Evolutionary conservation across 2,797 vertebrate species (phyloP), one percentile per base, ranked within the genome.

Genomic region (Pseudomugil tenellus): DNA sequence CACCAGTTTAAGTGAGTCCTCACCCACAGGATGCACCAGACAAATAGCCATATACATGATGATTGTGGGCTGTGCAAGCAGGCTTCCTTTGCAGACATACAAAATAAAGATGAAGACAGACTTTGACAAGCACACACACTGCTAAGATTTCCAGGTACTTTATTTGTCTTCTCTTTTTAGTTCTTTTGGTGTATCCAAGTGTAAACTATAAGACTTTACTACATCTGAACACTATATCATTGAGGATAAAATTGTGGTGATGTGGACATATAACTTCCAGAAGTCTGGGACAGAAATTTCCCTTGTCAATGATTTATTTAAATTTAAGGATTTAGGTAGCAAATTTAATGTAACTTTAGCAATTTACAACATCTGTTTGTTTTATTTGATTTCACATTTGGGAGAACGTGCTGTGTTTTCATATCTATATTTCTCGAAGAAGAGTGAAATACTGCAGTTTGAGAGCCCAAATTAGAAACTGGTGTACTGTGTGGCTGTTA

Each of bases 1-100:
- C 91, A 94, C 86, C 92, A 95, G 92, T 95, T 95, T 74, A 61
- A 82, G 61, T 23, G 26, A 55, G 25, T 41, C 57, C 68, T 14
- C 37, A 14, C 49, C 57, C 34, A 25, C 21, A 56, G 81, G 83
- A 84, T 78, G 77, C 63, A 72, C 60, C 69, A 76, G 65, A 74
- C 81, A 86, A 65, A 72, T 77, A 55, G 56, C 23, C 80, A 55
- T 69, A 53, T 79, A 70, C 75, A 76, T 83, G 80, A 77, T 52
- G 77, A 69, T 70, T 69, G 63, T 77, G 63, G 49, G 43, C 76
- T 53, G 72, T 29, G 37, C 59, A 25, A 67, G 72, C 71, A 56
- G 25, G 75, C 82, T 88, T 89, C 82, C 69, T 81, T 60, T 82
- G 74, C 34, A 29, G 34, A 35, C 64, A 68, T 66, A 64, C 65